Conservation (phyloP, 1,140 invertebrate species). For the Adoxophyes honmai region DNA sequence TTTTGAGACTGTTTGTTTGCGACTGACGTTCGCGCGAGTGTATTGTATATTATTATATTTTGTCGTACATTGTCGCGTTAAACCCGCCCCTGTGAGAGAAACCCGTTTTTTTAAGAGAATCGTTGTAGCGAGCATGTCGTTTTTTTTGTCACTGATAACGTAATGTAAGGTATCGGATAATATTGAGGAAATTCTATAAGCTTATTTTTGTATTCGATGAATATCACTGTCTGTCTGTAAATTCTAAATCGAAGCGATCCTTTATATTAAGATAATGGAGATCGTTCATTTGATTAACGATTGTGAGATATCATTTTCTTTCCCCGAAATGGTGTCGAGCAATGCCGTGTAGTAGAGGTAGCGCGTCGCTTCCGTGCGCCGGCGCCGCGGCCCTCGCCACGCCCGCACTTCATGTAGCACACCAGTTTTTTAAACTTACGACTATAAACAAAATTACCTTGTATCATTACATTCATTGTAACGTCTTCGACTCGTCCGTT, state of each 20-base stretch:
- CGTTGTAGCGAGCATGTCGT: conserved; percentile 60
- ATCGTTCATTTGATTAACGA: conserved; percentile 30
- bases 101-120: conserved; percentile 48
- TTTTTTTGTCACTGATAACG: conserved; percentile 65
- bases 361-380: conserved; percentile 17
- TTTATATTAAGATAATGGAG: conserved; percentile 36
- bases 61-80: conserved; percentile 44
- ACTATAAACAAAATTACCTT: conserved; percentile 14
- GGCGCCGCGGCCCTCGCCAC: conserved; percentile 20
- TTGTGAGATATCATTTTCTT: conserved; percentile 65
- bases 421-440: conserved; percentile 32
- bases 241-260: conserved; percentile 55
- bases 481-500: conserved; percentile 46
- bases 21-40: conserved; percentile 55
- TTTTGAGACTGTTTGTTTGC: conserved; percentile 68
- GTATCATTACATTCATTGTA: conserved; percentile 18
- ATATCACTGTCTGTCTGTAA: conserved; percentile 65
- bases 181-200: conserved; percentile 68
- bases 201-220: conserved; percentile 76
- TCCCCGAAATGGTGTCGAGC: conserved; percentile 67
- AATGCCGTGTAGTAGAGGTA: conserved; percentile 34
- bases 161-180: conserved; percentile 68
- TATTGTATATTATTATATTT: conserved; percentile 36
- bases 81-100: conserved; percentile 42
- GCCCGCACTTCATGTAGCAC: conserved; percentile 44